A percentile compares a stretch with the other conserved stretches of the same genome.
These are phyloP conservation scores for Cheiracanthium punctorium DNA, from an alignment of 2,888 invertebrate species.

Conservation along the genomic window DNA sequence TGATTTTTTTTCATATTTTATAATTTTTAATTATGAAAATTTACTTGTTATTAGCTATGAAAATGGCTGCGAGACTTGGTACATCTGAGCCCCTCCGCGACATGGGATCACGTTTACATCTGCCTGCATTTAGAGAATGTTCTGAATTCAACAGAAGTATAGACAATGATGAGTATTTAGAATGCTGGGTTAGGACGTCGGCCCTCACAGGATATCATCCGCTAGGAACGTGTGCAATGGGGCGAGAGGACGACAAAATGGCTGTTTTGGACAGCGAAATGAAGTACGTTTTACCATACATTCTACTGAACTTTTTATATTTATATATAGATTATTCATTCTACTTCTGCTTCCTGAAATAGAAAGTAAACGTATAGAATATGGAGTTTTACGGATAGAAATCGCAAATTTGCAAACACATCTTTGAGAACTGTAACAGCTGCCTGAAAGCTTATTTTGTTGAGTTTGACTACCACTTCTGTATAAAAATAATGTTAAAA, in stretches of 20 bases:
- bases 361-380: too few species aligned
- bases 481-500: too few species aligned
- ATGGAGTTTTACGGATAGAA: too few species aligned
- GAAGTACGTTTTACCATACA: constrained; percentile 77
- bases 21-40: background rate
- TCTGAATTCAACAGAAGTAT: constrained; percentile 79
- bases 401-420: too few species aligned
- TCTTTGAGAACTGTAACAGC: too few species aligned
- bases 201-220: constrained; percentile 87
- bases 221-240: constrained; percentile 87
- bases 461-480: too few species aligned
- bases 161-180: constrained; percentile 78
- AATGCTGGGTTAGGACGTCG: constrained; percentile 81
- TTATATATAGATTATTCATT: too few species aligned
- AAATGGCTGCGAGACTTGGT: constrained; percentile 79
- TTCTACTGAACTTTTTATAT: too few species aligned
- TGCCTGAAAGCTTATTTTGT: too few species aligned
- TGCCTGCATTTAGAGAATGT: constrained; percentile 82
- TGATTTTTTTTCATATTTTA: too few species aligned
- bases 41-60: constrained; percentile 78
- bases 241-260: constrained; percentile 77
- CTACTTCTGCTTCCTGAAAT: too few species aligned
- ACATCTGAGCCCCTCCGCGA: constrained; percentile 80
- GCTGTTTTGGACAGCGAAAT: constrained; percentile 83
- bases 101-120: constrained; percentile 81